These are phyloP conservation scores for Phoxinus dragarum DNA, from an alignment of 2,797 vertebrate genomes.

Conservation along the genomic window DNA sequence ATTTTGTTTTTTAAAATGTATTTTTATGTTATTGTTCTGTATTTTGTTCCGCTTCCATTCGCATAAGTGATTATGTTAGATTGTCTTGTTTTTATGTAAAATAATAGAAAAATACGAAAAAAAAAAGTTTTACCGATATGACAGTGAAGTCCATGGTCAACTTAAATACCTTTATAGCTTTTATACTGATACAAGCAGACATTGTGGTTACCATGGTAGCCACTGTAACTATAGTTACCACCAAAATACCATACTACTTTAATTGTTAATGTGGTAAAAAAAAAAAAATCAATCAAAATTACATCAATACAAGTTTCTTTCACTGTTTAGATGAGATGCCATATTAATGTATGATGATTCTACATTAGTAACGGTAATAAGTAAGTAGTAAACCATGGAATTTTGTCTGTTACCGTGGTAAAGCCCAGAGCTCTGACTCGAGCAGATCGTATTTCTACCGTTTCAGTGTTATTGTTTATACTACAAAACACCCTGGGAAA, in stretches of 20 bases:
- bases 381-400: neutral
- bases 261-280: neutral
- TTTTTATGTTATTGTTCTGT: neutral
- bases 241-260: neutral
- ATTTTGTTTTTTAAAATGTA: neutral
- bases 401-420: neutral
- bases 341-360: neutral
- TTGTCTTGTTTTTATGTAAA: neutral
- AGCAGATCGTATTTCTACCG: neutral
- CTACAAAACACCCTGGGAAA: neutral
- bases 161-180: neutral
- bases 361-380: neutral
- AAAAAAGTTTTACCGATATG: neutral
- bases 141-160: neutral
- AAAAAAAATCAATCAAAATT: neutral
- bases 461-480: slow-evolving; percentile 17
- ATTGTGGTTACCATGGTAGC: neutral
- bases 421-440: neutral
- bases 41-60: neutral
- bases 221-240: neutral
- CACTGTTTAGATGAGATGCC: neutral
- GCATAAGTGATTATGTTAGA: no score
- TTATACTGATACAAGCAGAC: neutral
- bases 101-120: neutral
- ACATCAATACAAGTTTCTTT: neutral